Conservation (phyloP, 2,113 vertebrate species). For the Hyaena hyaena region DNA sequence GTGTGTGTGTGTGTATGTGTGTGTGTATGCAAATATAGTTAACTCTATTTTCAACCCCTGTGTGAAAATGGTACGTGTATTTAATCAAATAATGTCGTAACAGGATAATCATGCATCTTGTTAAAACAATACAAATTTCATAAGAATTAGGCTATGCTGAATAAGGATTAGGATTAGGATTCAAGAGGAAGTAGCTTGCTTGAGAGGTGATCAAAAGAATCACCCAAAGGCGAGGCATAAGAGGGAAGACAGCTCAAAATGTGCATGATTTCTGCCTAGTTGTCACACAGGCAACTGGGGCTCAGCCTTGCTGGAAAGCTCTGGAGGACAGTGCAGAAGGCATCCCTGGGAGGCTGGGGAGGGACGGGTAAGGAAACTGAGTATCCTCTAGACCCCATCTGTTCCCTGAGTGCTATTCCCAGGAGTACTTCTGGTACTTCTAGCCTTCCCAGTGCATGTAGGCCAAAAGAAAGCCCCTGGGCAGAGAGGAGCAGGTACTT, state of each 20-base stretch:
- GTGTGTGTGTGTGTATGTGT: too few species aligned
- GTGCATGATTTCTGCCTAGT: not conserved
- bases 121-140: slow-evolving; percentile 4
- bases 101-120: not conserved
- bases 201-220: not conserved
- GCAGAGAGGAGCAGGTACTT: not conserved
- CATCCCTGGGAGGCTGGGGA: rapidly evolving
- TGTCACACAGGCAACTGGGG: not conserved
- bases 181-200: not conserved
- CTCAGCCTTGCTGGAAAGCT: not conserved
- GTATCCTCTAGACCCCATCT: not conserved
- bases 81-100: slow-evolving; percentile 46
- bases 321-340: not conserved
- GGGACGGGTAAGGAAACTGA: too few species aligned
- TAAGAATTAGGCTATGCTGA: not conserved
- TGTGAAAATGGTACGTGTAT: slow-evolving; percentile 6
- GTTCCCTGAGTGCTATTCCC: not conserved
- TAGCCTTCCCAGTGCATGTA: not conserved
- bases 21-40: not conserved
- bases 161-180: not conserved
- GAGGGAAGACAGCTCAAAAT: not conserved
- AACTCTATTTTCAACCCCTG: not conserved
- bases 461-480: not conserved
- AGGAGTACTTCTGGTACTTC: not conserved
- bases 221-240: not conserved